Evolutionary conservation across 2,113 vertebrate genomes (phyloP), one percentile per base, ranked within the genome.

Genomic region (Neoarius graeffei): DNA sequence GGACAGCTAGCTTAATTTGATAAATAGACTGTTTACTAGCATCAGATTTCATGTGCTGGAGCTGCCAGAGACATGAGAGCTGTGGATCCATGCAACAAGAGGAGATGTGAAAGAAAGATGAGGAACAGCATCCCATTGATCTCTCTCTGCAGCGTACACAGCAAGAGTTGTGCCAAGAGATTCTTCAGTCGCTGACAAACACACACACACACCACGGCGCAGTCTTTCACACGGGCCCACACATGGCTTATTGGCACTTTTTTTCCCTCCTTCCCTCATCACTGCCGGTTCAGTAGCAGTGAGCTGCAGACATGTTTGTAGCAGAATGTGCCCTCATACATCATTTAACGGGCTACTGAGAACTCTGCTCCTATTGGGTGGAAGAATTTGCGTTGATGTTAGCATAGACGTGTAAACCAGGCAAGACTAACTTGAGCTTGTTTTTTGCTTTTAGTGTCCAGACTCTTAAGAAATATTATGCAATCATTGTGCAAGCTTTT

Each of bases 401-500:
- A 19, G 52, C 23, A 25, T 59, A 27, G 30, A 85, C 4, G 19
- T 10, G 7, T 19, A 15, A 81, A 60, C 57, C 17, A 81, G 77
- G 48, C 89, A 84, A 85, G 27, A n/a, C 77, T 19, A 7, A 54
- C 25, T 84, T 13, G n/a, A 85, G 50, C 91, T 92, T 88, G 19
- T 91, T 81, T 89, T 93, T 93, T 92, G 91, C 87, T 87, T 93
- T 81, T 15, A 81, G 84, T 48, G 71, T 85, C 93, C 88, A 91
- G 93, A 89, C 83, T 90, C 93, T 93, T 91, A 89, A 90, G 91
- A 93, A 90, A 90, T 86, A 89, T 92, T 92, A 92, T 93, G 94
- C 93, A 94, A 95, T 94, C 93, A 91, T 93, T 87, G 83, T 92
- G 92, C 94, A 94, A 94, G 92, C 94, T 94, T 94, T 95, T 77